Base-by-base conservation (phyloP, 2,113 vertebrate genomes). In the Nettapus auritus region DNA sequence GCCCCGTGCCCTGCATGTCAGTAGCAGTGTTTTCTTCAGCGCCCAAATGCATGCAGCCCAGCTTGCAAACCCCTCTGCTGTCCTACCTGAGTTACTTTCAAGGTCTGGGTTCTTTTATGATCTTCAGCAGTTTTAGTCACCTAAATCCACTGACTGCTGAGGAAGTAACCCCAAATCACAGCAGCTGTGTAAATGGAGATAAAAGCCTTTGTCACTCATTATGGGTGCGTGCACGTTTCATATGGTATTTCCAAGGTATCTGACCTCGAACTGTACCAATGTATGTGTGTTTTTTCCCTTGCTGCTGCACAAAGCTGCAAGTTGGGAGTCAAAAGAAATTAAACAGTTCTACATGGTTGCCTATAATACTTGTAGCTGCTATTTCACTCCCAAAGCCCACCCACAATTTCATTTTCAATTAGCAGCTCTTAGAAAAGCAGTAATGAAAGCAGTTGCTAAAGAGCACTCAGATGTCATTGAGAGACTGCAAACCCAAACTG, bases 391-490 rank as follows among this genome's bases (percentile, higher is more conserved):
- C 90, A 86, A 94, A 97, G 97, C 98, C 98, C 97, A 98, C 97
- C 98, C 97, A 97, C 97, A 97, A 97, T 93, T 98, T 97, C 97
- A 93, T 96, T 98, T 98, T 98, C 98, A 98, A 98, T 98, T 98
- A 98, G 92, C 97, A 96, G 95, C 97, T 98, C 97, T 96, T 96
- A 71, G 91, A 97, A 97, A 97, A 97, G 96, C 95, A 97, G 96
- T 94, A 98, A 98, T 97, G 97, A 96, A 98, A 98, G 97, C 97
- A 98, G 97, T 97, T 97, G 98, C 98, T 98, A 98, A 98, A 98
- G 98, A 98, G 97, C 96, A 97, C 96, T 97, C 96, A 89, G 97
- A 98, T 98, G 97, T 98, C 98, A 98, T 78, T 60, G 82, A 95
- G 96, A 98, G 96, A 96, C 97, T 98, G 97, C 93, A 98, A 98